These are phyloP conservation scores for Xanthia togata DNA, from an alignment of 2,888 invertebrate genomes.

Conservation along the genomic window DNA sequence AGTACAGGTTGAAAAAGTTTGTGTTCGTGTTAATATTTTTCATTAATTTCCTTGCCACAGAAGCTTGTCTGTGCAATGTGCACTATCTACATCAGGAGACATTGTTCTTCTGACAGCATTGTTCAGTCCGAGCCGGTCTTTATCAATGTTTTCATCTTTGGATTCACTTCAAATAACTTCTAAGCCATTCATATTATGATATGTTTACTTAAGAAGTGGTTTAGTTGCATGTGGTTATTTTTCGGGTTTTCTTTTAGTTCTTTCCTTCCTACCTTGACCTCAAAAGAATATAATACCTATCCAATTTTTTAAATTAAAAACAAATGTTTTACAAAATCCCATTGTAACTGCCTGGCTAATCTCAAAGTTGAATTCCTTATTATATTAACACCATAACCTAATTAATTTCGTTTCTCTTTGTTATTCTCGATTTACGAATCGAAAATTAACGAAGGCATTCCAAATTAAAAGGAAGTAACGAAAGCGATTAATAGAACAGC, in stretches of 20 bases:
- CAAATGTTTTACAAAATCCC: not conserved
- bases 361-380: constrained; percentile 21
- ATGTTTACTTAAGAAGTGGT: not conserved
- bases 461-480: not conserved
- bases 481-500: not conserved
- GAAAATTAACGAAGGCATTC: constrained; percentile 15
- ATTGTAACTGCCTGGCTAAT: constrained; percentile 22
- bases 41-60: not conserved
- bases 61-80: not conserved
- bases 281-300: not conserved
- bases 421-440: constrained; percentile 11
- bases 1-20: not conserved
- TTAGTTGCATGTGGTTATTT: not conserved
- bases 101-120: constrained; percentile 51
- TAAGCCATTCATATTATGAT: not conserved
- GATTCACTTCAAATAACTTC: constrained; percentile 19
- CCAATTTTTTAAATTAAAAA: constrained; percentile 1
- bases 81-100: constrained; percentile 39
- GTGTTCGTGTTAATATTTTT: not conserved
- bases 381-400: constrained; percentile 23
- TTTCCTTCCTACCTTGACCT: not conserved
- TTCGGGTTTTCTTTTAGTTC: not conserved
- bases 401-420: constrained; percentile 30
- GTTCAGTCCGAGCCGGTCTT: constrained; percentile 25
- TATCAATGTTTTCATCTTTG: constrained; percentile 42